Percentiles rank a stretch among this genome's conserved stretches.
phyloP scores from a whole-genome alignment of 2,113 vertebrate genomes.

The Malurus alboscapulatus region DNA sequence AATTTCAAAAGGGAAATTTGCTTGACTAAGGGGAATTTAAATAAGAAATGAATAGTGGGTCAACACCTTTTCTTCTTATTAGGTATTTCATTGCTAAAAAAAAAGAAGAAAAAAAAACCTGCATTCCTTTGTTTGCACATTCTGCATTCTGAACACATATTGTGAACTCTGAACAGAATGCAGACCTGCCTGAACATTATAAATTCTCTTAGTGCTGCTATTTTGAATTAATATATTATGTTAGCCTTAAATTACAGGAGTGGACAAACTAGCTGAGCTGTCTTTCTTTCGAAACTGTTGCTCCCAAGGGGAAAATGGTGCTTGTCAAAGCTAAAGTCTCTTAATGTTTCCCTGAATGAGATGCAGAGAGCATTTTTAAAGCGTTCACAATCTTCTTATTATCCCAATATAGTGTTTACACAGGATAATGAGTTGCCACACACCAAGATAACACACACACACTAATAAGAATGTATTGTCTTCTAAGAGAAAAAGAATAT shows the following conservation, averaged over 20 bases:
- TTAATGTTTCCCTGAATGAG: background rate
- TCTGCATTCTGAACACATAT: background rate
- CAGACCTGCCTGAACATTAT: conserved; percentile 30
- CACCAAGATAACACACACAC: background rate
- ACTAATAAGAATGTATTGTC: background rate
- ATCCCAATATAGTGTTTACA: background rate
- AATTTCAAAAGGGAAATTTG: conserved; percentile 32
- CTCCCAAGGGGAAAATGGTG: conserved; percentile 15
- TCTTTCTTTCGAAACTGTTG: background rate
- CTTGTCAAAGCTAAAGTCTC: conserved; percentile 37
- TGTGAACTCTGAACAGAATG: background rate
- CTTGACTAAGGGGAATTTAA: conserved; percentile 27
- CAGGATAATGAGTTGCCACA: background rate
- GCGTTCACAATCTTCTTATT: background rate
- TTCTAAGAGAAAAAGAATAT: background rate
- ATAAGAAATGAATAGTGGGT: conserved; percentile 1
- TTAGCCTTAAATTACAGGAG: background rate
- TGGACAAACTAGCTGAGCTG: conserved; percentile 32
- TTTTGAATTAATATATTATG: conserved; percentile 20
- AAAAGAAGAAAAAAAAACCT: background rate
- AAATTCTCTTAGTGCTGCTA: conserved; percentile 12
- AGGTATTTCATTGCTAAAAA: background rate
- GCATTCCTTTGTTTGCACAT: background rate
- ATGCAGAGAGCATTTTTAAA: background rate
- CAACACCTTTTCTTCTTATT: conserved; percentile 18